These are phyloP conservation scores for Eilema sororculum DNA, from an alignment of 2,888 invertebrate genomes.

Conservation along the genomic window DNA sequence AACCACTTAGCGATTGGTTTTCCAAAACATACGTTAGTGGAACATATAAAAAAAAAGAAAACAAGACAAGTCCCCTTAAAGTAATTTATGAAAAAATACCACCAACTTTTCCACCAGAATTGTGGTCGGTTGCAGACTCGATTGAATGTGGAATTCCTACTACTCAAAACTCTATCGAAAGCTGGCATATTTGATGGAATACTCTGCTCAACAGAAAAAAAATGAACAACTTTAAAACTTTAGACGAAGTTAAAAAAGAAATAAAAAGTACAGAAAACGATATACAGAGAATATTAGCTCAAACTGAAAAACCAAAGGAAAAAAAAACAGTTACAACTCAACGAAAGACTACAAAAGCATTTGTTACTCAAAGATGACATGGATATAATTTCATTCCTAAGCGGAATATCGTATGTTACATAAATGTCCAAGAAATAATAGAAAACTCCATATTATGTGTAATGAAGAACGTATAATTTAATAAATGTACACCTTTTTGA, in stretches of 20 bases:
- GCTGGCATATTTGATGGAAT: constrained; percentile 2
- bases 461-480: too few species aligned
- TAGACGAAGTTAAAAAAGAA: not conserved
- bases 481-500: too few species aligned
- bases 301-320: constrained; percentile 2
- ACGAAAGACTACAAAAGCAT: too few species aligned
- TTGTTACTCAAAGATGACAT: too few species aligned
- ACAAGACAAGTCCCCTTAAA: not conserved
- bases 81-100: not conserved
- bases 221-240: not conserved
- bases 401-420: too few species aligned
- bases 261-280: constrained; percentile 2
- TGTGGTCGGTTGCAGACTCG: constrained; percentile 17
- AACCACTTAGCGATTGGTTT: constrained; percentile 16
- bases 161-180: constrained; percentile 16
- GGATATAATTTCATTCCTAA: too few species aligned
- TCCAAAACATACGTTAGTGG: constrained; percentile 13
- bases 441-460: too few species aligned
- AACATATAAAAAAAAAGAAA: not conserved
- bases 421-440: too few species aligned
- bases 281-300: not conserved
- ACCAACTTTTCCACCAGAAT: too few species aligned
- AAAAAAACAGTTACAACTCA: not conserved
- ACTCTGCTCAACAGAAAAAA: not conserved
- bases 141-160: constrained; percentile 21